A percentile compares a stretch with the other conserved stretches of the same genome.
These are phyloP conservation scores for Lepilemur septentrionalis DNA, from an alignment of 2,797 vertebrate species.

Conservation along the genomic window DNA sequence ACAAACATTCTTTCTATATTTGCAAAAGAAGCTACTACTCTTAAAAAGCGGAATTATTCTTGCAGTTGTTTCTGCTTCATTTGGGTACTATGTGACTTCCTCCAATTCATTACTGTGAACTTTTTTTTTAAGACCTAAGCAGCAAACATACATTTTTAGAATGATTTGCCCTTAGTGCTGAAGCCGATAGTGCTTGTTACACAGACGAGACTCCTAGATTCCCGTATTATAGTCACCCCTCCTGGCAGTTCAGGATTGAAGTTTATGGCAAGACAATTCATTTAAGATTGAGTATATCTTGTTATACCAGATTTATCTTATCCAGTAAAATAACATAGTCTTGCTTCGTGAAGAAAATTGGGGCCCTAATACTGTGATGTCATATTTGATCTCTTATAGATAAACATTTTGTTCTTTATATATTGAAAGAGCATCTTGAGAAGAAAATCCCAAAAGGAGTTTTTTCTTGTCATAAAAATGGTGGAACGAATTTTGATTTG, in stretches of 20 bases:
- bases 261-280: neutral
- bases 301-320: neutral
- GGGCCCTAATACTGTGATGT: neutral
- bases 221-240: neutral
- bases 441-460: constrained; percentile 22
- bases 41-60: constrained; percentile 14
- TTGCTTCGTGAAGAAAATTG: constrained; percentile 35
- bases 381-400: constrained; percentile 31
- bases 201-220: neutral
- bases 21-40: neutral
- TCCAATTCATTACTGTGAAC: constrained; percentile 18
- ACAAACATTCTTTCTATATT: neutral
- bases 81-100: constrained; percentile 17
- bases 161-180: neutral
- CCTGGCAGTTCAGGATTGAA: neutral
- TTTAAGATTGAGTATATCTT: constrained; percentile 26
- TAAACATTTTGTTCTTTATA: constrained; percentile 33
- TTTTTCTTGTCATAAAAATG: constrained; percentile 39
- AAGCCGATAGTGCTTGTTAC: neutral
- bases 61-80: constrained; percentile 32
- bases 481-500: constrained; percentile 43
- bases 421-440: constrained; percentile 12
- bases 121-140: neutral
- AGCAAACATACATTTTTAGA: neutral
- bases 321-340: neutral